A percentile compares a stretch with the other conserved stretches of the same genome.
Evolutionary conservation across 2,888 invertebrate genomes (phyloP).

Genomic region (Synergus umbraculus): DNA sequence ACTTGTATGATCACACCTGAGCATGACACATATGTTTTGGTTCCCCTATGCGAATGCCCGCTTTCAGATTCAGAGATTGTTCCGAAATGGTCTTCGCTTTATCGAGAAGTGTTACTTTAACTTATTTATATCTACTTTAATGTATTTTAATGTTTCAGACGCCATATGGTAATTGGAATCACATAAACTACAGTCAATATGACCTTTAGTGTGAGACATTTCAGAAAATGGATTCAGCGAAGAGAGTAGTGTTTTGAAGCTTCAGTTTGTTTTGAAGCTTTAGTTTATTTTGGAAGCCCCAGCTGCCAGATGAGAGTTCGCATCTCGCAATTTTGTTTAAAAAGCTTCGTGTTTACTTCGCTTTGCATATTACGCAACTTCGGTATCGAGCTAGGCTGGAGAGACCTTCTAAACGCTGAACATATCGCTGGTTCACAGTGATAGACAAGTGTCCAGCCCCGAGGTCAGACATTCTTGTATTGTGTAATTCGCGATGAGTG

Average conservation of each 20-base stretch:
- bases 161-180: not conserved
- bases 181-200: slow-evolving; percentile 1
- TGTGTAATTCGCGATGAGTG: slow-evolving; percentile 10
- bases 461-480: slow-evolving; percentile 26
- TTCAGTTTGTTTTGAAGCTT: not conserved
- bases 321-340: not conserved
- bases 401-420: slow-evolving; percentile 37
- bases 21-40: slow-evolving; percentile 12
- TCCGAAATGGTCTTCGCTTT: not conserved
- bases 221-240: not conserved
- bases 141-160: not conserved
- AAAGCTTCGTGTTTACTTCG: slow-evolving; percentile 12
- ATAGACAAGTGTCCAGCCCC: slow-evolving; percentile 18
- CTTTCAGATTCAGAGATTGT: not conserved
- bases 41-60: not conserved
- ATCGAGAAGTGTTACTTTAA: not conserved
- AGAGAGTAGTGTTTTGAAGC: not conserved
- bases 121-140: not conserved
- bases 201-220: not conserved
- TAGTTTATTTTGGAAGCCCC: not conserved
- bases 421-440: slow-evolving; percentile 10
- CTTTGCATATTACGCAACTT: slow-evolving; percentile 20
- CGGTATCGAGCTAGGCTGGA: not conserved
- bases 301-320: slow-evolving; percentile 11
- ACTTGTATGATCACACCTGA: slow-evolving; percentile 24